phyloP scores from a whole-genome alignment of 2,797 vertebrate species.

The Danio choprae region DNA sequence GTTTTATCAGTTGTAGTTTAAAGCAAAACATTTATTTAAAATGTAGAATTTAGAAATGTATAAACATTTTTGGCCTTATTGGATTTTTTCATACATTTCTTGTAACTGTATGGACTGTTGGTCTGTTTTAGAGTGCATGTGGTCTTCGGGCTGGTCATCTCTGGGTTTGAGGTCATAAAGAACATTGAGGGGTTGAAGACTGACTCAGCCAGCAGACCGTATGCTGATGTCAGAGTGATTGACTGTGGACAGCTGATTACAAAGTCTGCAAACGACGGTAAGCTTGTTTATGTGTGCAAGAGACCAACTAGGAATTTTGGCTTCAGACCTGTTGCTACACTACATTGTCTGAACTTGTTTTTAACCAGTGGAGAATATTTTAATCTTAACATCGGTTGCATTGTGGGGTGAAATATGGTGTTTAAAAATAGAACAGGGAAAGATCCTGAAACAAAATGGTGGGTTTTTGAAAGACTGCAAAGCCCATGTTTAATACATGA shows the following conservation, averaged over 20 bases:
- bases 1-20: neutral
- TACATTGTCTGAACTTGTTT: slow-evolving; percentile 7
- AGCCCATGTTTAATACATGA: neutral
- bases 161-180: slow-evolving; percentile 97
- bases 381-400: neutral
- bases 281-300: slow-evolving; percentile 44
- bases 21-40: no score
- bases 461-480: neutral
- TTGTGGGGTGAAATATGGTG: neutral
- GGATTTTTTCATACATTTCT: neutral
- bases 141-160: slow-evolving; percentile 95
- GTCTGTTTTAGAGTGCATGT: slow-evolving; percentile 82
- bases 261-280: slow-evolving; percentile 91
- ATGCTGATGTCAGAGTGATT: slow-evolving; percentile 94
- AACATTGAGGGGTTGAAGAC: slow-evolving; percentile 97
- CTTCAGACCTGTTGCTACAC: neutral
- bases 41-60: neutral
- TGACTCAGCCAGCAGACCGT: slow-evolving; percentile 93
- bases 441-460: slow-evolving; percentile 1
- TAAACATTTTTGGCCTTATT: neutral
- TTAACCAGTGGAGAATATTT: slow-evolving; percentile 1
- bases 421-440: slow-evolving; percentile 26
- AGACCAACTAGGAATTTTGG: slow-evolving; percentile 12
- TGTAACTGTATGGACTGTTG: neutral
- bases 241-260: slow-evolving; percentile 94